Percentiles rank a stretch among this genome's conserved stretches.
phyloP scores from a whole-genome alignment of 2,113 vertebrate species.

The Clarias macrocephalus region DNA sequence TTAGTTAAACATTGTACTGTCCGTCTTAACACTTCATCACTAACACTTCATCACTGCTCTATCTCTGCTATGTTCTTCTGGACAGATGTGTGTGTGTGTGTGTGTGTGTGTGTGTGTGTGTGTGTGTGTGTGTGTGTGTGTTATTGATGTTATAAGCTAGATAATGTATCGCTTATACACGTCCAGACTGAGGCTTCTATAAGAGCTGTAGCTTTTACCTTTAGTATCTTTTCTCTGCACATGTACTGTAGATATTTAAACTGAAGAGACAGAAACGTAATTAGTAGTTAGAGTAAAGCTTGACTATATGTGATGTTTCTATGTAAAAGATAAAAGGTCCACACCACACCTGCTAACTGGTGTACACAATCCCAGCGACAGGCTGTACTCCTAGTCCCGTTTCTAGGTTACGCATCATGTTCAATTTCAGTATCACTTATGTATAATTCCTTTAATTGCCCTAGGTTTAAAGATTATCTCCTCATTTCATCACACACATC shows the following conservation, averaged over 20 bases:
- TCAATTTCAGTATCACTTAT: neutral
- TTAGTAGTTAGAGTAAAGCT: neutral
- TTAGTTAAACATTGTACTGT: no score
- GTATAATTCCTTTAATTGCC: neutral
- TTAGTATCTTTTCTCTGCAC: neutral
- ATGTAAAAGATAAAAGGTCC: neutral
- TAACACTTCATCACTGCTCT: no score
- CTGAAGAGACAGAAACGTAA: neutral
- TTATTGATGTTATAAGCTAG: no score
- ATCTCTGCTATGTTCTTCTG: no score
- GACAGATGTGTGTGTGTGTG: no score
- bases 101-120: neutral
- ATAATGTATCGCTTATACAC: neutral
- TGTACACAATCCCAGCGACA: neutral
- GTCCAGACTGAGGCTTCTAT: neutral
- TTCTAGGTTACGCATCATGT: neutral
- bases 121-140: neutral
- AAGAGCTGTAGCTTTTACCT: neutral
- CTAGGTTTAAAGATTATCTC: neutral
- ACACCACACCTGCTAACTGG: neutral
- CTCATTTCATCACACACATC: neutral
- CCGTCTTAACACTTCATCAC: no score
- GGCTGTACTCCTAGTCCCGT: neutral
- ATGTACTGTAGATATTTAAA: neutral
- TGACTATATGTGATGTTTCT: neutral